Conservation (phyloP, 2,888 invertebrate genomes). For the Hypena proboscidalis region DNA sequence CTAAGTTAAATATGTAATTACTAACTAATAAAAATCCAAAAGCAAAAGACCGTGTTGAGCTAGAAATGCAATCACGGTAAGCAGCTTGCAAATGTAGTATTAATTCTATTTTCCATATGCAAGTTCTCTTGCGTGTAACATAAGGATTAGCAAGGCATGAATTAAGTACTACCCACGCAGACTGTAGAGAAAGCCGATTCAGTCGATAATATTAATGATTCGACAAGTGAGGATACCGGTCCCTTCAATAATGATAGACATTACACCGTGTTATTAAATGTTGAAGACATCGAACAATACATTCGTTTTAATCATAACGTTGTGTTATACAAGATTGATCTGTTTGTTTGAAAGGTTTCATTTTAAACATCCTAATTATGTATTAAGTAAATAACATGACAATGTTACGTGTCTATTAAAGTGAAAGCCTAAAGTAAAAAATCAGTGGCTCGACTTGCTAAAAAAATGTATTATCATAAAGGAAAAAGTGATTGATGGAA, state of each 20-base stretch:
- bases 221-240: conserved; percentile 17
- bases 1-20: too few species aligned
- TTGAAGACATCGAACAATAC: conserved; percentile 20
- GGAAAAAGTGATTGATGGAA: too few species aligned
- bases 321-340: conserved; percentile 21
- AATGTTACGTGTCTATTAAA: too few species aligned
- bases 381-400: too few species aligned
- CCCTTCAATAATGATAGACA: conserved; percentile 19
- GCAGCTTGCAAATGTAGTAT: conserved; percentile 22
- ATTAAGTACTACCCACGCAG: conserved; percentile 45
- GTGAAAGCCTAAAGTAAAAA: too few species aligned
- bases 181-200: conserved; percentile 23
- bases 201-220: conserved; percentile 26
- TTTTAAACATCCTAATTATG: too few species aligned
- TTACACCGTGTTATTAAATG: conserved; percentile 15
- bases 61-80: too few species aligned
- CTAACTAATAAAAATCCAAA: too few species aligned
- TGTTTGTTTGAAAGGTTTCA: conserved; percentile 12
- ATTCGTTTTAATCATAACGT: conserved; percentile 25
- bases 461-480: too few species aligned
- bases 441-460: too few species aligned
- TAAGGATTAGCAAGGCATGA: conserved; percentile 33
- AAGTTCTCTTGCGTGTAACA: conserved; percentile 32
- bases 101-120: conserved; percentile 34
- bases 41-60: too few species aligned